Base-by-base conservation (phyloP, 2,113 vertebrate species). In the Seriola aureovittata region DNA sequence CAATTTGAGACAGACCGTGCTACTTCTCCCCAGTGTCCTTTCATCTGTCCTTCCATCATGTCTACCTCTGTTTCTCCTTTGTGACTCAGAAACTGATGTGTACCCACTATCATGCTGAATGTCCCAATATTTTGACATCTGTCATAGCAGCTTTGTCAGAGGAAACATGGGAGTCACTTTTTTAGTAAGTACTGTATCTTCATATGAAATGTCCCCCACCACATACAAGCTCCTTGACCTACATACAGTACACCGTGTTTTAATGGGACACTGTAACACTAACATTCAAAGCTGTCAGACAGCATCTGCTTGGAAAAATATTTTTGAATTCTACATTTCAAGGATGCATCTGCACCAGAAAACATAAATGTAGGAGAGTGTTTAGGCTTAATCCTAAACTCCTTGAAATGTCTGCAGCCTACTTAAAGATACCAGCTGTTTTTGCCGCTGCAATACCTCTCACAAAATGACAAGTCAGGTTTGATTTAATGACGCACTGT, bases 81-180 rank as follows among this genome's bases (percentile, higher is more conserved):
- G 81, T 62, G 74, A 84, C 67, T 36, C 80, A 79, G 25, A 29
- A 25, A 72, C 36, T 71, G 65, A 82, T 76, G 65, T 80, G n/a
- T 76, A 55, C 25, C 80, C 40, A 42, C 38, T 55, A 25, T 81
- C 71, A 34, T 25, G 19, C n/a, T 58, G 73, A 63, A 67, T 63
- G 81, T 85, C 75, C 48, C 74, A 71, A 72, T 74, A 80, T 88
- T 87, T 76, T 86, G 79, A 86, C 89, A 86, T 75, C 81, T 36
- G 36, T 88, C 86, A 81, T 9, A 34, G 57, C 72, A 58, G 83
- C 69, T 84, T 84, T 86, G 82, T 80, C 65, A 63, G 23, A 79
- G 60, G 46, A 58, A 71, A 79, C 73, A 58, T 44, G 38, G 48
- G 80, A 87, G 58, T 66, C 55, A 64, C 58, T 84, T 85, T 74